Evolutionary conservation across 2,113 vertebrate species (phyloP).

Genomic region (Buteo buteo): DNA sequence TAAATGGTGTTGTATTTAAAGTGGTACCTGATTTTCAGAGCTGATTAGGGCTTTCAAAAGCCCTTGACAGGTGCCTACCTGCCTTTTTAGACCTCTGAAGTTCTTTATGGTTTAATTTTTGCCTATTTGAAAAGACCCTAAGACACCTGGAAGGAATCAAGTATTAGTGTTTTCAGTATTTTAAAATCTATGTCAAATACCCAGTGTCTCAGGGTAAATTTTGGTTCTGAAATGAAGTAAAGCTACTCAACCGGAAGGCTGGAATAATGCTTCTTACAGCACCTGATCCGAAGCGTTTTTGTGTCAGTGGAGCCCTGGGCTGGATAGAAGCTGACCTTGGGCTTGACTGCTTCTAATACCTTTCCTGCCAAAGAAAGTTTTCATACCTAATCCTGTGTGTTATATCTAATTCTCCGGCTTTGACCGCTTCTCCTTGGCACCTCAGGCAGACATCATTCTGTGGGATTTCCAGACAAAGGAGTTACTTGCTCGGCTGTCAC

Average conservation of each 20-base stretch:
- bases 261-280: neutral
- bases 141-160: neutral
- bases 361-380: neutral
- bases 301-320: neutral
- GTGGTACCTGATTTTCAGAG: neutral
- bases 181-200: neutral
- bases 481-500: constrained; percentile 73
- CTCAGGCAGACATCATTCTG: constrained; percentile 84
- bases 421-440: neutral
- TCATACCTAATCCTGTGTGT: neutral
- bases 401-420: neutral
- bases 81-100: neutral
- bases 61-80: neutral
- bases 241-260: neutral
- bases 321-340: neutral
- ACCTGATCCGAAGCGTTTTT: neutral
- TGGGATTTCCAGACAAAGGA: constrained; percentile 81
- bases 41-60: neutral
- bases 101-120: neutral
- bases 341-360: neutral
- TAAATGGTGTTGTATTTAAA: neutral
- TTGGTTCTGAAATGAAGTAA: neutral
- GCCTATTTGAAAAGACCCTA: neutral
- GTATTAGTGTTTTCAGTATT: neutral
- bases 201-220: neutral